phyloP scores from a whole-genome alignment of 2,888 invertebrate species.

The Agrotis exclamationis region DNA sequence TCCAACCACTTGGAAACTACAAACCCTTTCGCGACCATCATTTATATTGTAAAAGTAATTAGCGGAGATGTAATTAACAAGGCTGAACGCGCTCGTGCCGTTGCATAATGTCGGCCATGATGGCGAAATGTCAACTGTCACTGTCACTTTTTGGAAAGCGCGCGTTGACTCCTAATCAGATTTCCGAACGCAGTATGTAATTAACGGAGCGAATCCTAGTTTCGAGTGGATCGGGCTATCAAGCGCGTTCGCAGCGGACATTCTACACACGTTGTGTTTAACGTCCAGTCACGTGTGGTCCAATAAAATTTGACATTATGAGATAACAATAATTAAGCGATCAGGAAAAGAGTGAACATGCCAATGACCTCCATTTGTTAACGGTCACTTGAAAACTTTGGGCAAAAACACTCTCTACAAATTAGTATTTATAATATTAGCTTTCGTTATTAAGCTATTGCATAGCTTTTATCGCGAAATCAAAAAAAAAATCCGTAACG shows the following conservation, averaged over 20 bases:
- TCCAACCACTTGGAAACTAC: conserved; percentile 46
- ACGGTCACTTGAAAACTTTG: too few species aligned
- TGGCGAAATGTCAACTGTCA: conserved; percentile 82
- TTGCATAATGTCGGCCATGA: conserved; percentile 85
- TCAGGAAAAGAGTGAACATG: too few species aligned
- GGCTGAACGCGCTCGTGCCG: conserved; percentile 80
- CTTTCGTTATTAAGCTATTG: too few species aligned
- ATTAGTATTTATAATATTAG: too few species aligned
- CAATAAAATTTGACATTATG: conserved; percentile 9
- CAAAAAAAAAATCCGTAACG: too few species aligned
- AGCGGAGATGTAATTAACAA: conserved; percentile 82
- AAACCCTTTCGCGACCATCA: conserved; percentile 58
- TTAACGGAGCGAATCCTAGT: conserved; percentile 60
- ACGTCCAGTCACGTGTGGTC: not conserved
- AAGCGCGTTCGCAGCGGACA: conserved; percentile 22
- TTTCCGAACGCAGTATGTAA: conserved; percentile 67
- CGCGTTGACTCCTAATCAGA: conserved; percentile 82
- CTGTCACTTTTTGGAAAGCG: conserved; percentile 83
- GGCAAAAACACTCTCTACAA: too few species aligned
- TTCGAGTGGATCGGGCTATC: conserved; percentile 48
- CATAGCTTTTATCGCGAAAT: too few species aligned
- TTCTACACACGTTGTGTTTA: conserved; percentile 27
- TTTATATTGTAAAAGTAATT: conserved; percentile 81
- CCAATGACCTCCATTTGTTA: too few species aligned
- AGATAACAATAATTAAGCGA: not conserved